Percentiles rank a stretch among this genome's conserved stretches.
Evolutionary conservation across 2,888 invertebrate species (phyloP).

Genomic region (Drosophila demipolita): DNA sequence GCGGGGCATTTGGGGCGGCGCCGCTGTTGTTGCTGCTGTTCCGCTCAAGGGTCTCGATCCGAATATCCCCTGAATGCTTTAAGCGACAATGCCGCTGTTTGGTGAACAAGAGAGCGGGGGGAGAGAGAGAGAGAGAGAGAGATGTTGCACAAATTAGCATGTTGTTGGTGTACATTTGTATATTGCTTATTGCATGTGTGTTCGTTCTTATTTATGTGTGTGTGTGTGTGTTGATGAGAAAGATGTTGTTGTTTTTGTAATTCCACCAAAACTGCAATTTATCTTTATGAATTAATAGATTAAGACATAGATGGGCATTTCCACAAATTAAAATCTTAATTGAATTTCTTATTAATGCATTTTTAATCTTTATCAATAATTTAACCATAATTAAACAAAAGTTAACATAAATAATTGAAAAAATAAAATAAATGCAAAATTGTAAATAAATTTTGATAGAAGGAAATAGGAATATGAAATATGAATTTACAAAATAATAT

Average conservation of each 20-base stretch:
- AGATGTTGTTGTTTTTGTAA: neutral
- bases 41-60: conserved; percentile 87
- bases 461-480: neutral
- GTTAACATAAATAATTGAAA: neutral
- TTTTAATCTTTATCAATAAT: too few species aligned
- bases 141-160: conserved; percentile 27
- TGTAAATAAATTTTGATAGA: neutral
- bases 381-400: neutral
- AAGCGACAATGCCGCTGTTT: conserved; percentile 91
- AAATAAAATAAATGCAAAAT: neutral
- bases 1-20: conserved; percentile 59
- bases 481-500: neutral
- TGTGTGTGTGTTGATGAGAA: conserved; percentile 5
- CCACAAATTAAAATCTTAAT: neutral
- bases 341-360: neutral
- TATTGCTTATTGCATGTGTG: conserved; percentile 16
- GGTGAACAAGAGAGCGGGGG: conserved; percentile 9
- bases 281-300: neutral
- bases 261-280: conserved; percentile 1
- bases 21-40: conserved; percentile 52
- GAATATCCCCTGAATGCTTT: conserved; percentile 91
- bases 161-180: neutral
- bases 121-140: conserved; percentile 1
- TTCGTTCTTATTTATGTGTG: conserved; percentile 15
- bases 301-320: neutral